A percentile compares a stretch with the other conserved stretches of the same genome.
phyloP scores from a whole-genome alignment of 2,797 vertebrate genomes.

The Oophaga sylvatica region DNA sequence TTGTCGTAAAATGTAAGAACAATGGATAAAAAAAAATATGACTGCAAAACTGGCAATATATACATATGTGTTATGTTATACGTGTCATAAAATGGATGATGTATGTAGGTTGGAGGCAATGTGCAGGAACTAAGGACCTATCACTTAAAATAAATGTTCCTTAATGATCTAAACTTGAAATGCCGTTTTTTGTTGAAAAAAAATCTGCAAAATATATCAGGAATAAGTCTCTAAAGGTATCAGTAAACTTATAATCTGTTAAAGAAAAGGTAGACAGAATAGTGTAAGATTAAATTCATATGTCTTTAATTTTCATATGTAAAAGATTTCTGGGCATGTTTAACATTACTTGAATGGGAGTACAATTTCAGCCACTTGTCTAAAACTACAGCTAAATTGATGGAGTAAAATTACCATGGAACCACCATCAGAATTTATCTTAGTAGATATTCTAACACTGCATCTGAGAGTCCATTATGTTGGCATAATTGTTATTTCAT shows the following conservation, averaged over 20 bases:
- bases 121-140: background rate
- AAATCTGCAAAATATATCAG: conserved; percentile 17
- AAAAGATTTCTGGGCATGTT: background rate
- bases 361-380: too few species aligned
- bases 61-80: conserved; percentile 25
- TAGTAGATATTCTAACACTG: background rate
- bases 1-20: background rate
- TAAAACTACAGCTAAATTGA: background rate
- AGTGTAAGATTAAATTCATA: background rate
- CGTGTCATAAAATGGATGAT: background rate
- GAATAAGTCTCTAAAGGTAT: conserved; percentile 4
- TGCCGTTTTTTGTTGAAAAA: background rate
- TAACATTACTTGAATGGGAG: background rate
- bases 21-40: background rate
- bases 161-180: background rate
- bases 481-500: background rate
- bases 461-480: background rate
- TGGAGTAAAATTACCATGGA: background rate
- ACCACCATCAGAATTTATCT: background rate
- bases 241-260: conserved; percentile 17
- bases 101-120: background rate
- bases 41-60: background rate
- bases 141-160: conserved; percentile 29
- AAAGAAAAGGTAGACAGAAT: background rate
- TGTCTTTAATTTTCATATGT: background rate